Base-by-base conservation (phyloP, 2,888 invertebrate genomes). In the Eilema griseolum region DNA sequence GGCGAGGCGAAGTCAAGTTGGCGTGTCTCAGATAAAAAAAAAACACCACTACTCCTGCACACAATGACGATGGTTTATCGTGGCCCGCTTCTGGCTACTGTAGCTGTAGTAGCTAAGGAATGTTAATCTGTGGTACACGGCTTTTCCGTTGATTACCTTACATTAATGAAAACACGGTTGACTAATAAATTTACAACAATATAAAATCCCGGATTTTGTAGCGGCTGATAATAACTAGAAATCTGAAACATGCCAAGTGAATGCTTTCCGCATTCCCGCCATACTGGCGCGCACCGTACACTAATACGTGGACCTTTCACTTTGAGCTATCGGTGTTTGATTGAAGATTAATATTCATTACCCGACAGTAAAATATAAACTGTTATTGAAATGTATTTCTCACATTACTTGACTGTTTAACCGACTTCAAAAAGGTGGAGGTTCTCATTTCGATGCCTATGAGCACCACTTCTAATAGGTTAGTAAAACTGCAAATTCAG, bases 291-390 rank as follows among this genome's bases (percentile, higher is more conserved):
- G 73, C 67, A n/a, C 31, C 31, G 33, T 37, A 37, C 33, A 76
- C 73, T 71, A 73, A 74, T 81, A 81, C 78, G 74, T 26, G 77
- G 78, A 66, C 86, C 86, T 86, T 86, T 86, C 86, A 86, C 86
- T 86, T 79, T 73, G 28, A 79, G 72, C 70, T 79, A 78, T 77
- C 66, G 67, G 64, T 41, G 52, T 69, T 77, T 83, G 83, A 83
- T 83, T 81, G 77, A 72, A 77, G 68, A 78, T 86, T 83, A 73
- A 78, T 63, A 83, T 84, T 82, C 83, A 71, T 73, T 5, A 67
- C 70, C 28, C 59, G 33, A 24, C 52, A 61, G 66, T 26, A 52
- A 67, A 69, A 56, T 46, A 23, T 61, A 61, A 67, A 67, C 16
- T 46, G 31, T 31, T 46, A 61, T 57, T 66, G 20, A 66, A 57